Percentiles rank a stretch among this genome's conserved stretches.
These are phyloP conservation scores for Ostrea denselamellosa DNA, from an alignment of 1,140 invertebrate species.

Conservation along the genomic window DNA sequence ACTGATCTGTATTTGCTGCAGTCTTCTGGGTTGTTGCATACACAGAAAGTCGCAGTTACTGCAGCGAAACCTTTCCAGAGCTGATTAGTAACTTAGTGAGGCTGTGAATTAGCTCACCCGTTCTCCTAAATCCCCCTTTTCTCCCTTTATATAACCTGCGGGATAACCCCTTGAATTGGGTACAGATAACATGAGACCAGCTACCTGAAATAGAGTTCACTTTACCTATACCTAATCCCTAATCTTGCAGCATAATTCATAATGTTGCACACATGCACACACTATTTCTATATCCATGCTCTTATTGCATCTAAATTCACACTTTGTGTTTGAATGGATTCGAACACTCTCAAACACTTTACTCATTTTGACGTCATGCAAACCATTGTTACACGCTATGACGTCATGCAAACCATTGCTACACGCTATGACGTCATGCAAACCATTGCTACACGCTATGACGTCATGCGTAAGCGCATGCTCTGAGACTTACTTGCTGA, in stretches of 20 bases:
- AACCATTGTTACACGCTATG: not conserved
- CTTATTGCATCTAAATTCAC: not conserved
- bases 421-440: not conserved
- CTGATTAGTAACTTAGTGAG: slow-evolving; percentile 22
- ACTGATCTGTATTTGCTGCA: slow-evolving; percentile 25
- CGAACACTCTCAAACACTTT: not conserved
- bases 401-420: not conserved
- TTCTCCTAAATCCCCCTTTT: slow-evolving; percentile 18
- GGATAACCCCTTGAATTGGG: slow-evolving; percentile 24
- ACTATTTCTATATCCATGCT: not conserved
- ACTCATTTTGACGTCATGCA: not conserved
- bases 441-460: not conserved
- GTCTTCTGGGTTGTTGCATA: slow-evolving; percentile 3
- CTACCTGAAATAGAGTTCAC: slow-evolving; percentile 46
- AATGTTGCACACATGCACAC: not conserved
- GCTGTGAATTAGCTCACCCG: slow-evolving; percentile 20
- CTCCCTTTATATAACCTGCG: slow-evolving; percentile 39
- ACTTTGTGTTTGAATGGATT: not conserved
- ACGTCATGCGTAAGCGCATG: slow-evolving; percentile 15
- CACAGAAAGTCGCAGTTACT: not conserved
- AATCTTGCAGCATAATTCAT: not conserved
- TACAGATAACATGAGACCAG: slow-evolving; percentile 1
- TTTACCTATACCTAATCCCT: not conserved
- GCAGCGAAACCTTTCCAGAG: not conserved
- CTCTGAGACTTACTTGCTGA: slow-evolving; percentile 37